Evolutionary conservation across 2,888 invertebrate genomes (phyloP).

Genomic region (Scaptomyza polygonia): DNA sequence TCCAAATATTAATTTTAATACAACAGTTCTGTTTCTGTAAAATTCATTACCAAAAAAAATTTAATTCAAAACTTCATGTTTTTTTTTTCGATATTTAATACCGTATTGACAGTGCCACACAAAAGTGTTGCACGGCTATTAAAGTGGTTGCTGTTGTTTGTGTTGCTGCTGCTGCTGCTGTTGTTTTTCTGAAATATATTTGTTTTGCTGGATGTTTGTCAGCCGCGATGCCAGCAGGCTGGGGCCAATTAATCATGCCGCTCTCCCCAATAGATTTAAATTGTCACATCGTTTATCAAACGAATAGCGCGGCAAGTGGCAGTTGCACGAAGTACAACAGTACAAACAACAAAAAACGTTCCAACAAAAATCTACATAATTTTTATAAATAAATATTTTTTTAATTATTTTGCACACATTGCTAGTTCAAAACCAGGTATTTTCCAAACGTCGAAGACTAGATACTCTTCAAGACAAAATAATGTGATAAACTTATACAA

Average conservation of each 20-base stretch:
- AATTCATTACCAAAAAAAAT: neutral
- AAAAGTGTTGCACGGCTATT: conserved; percentile 42
- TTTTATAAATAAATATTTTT: conserved; percentile 45
- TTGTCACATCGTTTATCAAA: conserved; percentile 79
- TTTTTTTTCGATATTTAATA: conserved; percentile 56
- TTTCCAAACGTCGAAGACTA: neutral
- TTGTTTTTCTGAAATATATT: conserved; percentile 38
- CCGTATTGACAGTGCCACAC: conserved; percentile 54
- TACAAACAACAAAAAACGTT: conserved; percentile 1
- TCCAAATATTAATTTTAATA: neutral
- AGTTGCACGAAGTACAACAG: conserved; percentile 11
- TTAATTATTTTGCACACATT: conserved; percentile 36
- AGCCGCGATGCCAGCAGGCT: conserved; percentile 43
- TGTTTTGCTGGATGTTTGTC: conserved; percentile 57
- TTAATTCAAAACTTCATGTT: neutral
- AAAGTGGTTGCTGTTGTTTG: conserved; percentile 24
- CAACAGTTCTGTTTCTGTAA: neutral
- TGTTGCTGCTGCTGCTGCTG: conserved; percentile 13
- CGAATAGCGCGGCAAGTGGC: conserved; percentile 20
- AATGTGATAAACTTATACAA: too few relatives aligned
- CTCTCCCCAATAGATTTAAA: conserved; percentile 77
- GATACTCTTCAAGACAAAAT: too few relatives aligned
- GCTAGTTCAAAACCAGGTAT: neutral
- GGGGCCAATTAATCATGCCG: conserved; percentile 68
- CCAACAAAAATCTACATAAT: conserved; percentile 9